phyloP scores from a whole-genome alignment of 2,113 vertebrate species.

The Siniperca knerii region DNA sequence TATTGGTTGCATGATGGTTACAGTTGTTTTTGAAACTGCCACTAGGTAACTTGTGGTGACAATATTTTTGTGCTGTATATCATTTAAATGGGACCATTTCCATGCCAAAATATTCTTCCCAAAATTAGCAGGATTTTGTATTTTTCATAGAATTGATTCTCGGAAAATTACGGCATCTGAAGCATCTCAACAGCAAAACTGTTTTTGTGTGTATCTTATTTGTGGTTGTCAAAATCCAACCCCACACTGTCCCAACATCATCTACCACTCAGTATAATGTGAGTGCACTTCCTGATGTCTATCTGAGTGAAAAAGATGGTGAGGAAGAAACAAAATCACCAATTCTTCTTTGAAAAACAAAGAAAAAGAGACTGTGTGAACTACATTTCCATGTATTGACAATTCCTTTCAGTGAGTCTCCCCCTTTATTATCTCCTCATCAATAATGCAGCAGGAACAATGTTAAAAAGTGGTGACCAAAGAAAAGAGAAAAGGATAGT shows the following conservation, averaged over 20 bases:
- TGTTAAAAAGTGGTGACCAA: conserved; percentile 16
- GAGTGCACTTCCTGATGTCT: background rate
- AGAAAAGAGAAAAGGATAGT: background rate
- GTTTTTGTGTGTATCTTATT: background rate
- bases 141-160: background rate
- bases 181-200: background rate
- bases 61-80: background rate
- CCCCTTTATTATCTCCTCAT: background rate
- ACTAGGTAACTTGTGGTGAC: background rate
- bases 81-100: background rate
- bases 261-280: too few relatives aligned
- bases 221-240: background rate
- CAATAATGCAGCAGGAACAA: conserved; percentile 6
- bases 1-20: background rate
- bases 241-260: background rate
- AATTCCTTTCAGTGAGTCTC: conserved; percentile 6
- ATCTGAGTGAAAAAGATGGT: background rate
- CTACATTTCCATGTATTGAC: background rate
- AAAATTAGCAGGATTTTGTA: background rate
- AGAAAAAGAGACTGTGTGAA: background rate
- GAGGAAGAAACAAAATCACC: background rate
- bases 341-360: background rate
- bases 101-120: too few relatives aligned
- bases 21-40: background rate
- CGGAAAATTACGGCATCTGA: background rate